Percentiles rank a stretch among this genome's conserved stretches.
phyloP scores from a whole-genome alignment of 2,888 invertebrate genomes.

The Cotesia congregata region DNA sequence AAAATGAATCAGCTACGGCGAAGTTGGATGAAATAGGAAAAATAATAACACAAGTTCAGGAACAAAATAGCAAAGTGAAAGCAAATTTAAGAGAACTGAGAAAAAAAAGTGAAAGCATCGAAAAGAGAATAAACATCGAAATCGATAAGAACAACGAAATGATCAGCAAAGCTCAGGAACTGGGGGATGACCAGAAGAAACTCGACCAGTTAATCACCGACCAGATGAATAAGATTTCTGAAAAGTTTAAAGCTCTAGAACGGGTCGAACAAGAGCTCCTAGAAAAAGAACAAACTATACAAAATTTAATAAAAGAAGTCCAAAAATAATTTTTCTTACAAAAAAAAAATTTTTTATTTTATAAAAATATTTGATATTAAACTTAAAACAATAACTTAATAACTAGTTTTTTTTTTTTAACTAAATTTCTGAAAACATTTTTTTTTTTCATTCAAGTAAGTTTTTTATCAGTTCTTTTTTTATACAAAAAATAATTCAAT shows the following conservation, averaged over 20 bases:
- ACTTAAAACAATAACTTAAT: neutral
- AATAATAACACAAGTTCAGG: neutral
- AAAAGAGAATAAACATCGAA: neutral
- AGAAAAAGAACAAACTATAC: neutral
- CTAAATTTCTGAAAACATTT: too few species aligned
- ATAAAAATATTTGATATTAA: neutral
- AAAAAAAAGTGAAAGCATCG: neutral
- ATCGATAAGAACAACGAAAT: neutral
- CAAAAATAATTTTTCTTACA: neutral
- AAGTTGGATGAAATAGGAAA: too few species aligned
- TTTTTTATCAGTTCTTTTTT: too few species aligned
- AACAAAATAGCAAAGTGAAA: neutral
- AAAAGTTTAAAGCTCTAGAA: neutral
- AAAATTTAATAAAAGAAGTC: neutral
- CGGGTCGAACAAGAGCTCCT: neutral
- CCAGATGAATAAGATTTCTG: neutral
- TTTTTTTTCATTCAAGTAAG: too few species aligned
- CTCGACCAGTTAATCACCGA: neutral
- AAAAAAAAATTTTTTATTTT: neutral
- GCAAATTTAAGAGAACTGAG: neutral
- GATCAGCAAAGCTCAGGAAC: neutral
- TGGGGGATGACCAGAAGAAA: neutral
- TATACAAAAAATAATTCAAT: too few species aligned
- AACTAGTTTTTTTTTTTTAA: neutral
- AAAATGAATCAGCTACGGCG: too few species aligned